Evolutionary conservation across 53 echinoderm and acorn worm genomes (phyloP), one percentile per base, ranked within the genome.

Genomic region (Paelopatides confundens): DNA sequence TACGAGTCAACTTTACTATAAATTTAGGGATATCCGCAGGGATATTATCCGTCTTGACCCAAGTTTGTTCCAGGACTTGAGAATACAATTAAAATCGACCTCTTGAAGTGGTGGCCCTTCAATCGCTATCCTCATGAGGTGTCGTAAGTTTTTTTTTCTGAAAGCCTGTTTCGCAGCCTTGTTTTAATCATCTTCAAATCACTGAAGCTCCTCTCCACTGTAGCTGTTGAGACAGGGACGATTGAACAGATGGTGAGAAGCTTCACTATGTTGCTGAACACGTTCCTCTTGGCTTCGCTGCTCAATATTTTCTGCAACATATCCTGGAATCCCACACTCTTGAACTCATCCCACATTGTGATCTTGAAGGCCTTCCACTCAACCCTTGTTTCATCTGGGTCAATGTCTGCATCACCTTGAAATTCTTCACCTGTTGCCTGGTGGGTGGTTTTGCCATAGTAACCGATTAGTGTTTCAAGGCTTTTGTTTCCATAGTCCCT

Each of bases 301-400:
- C 69, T 68, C 69, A 68, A 68, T 33, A 68, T 15, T 68, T 68
- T 33, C 32, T 68, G 69, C 3, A 68, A 14, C 31, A 68, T 68
- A 31, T 68, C 11, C 69, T 33, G 33, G 31, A 33, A 68, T n/a
- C n/a, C n/a, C n/a, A n/a, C n/a, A n/a, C n/a, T n/a, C n/a, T n/a
- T n/a, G n/a, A 68, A 68, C 33, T 34, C 69, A 68, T 68, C 69
- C 69, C 69, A 68, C 69, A 68, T 34, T 68, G 69, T 68, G 21
- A 68, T 68, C 35, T 68, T 68, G 31, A 68, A 68, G 3, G 69
- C 69, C 13, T 68, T 68, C 69, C 69, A 68, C 35, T 68, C 69
- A 7, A 33, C 28, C 15, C 69, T 68, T 30, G 69, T 68, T 4
- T 68, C 69, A 68, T 68, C 69, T 68, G 69, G 69, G 31, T 68